Percentiles rank a stretch among this genome's conserved stretches.
These are phyloP conservation scores for Meiosimyza decipiens DNA, from an alignment of 2,888 invertebrate species.

Conservation along the genomic window DNA sequence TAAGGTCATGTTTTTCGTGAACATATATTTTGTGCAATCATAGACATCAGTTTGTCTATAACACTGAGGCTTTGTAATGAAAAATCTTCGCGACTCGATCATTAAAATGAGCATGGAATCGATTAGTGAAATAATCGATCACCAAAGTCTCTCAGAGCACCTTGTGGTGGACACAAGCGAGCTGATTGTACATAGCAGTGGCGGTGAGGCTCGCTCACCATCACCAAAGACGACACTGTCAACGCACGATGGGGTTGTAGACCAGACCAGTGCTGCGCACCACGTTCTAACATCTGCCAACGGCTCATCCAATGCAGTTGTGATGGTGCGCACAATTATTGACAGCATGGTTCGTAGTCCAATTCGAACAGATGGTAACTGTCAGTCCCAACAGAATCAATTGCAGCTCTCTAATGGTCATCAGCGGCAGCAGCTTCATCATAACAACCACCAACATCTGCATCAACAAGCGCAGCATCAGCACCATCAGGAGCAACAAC, in stretches of 20 bases:
- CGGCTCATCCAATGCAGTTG: slow-evolving; percentile 53
- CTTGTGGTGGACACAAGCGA: slow-evolving; percentile 64
- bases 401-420: slow-evolving; percentile 39
- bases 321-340: slow-evolving; percentile 61
- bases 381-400: slow-evolving; percentile 16
- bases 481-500: slow-evolving; percentile 48
- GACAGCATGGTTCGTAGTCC: slow-evolving; percentile 53
- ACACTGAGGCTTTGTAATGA: slow-evolving; percentile 22
- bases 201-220: slow-evolving; percentile 55
- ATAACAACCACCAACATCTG: slow-evolving; percentile 46
- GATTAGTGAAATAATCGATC: slow-evolving; percentile 72
- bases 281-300: slow-evolving; percentile 5
- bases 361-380: slow-evolving; percentile 41
- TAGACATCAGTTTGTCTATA: no score
- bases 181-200: slow-evolving; percentile 41
- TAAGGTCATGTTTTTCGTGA: no score
- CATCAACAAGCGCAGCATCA: slow-evolving; percentile 28
- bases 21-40: no score
- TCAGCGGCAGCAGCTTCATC: slow-evolving; percentile 15
- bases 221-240: slow-evolving; percentile 40
- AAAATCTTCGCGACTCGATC: slow-evolving; percentile 34
- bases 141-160: slow-evolving; percentile 69
- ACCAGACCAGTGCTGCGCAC: slow-evolving; percentile 39
- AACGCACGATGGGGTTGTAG: slow-evolving; percentile 41
- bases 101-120: slow-evolving; percentile 68